These are phyloP conservation scores for Boleophthalmus pectinirostris DNA, from an alignment of 2,113 vertebrate genomes.

Conservation along the genomic window DNA sequence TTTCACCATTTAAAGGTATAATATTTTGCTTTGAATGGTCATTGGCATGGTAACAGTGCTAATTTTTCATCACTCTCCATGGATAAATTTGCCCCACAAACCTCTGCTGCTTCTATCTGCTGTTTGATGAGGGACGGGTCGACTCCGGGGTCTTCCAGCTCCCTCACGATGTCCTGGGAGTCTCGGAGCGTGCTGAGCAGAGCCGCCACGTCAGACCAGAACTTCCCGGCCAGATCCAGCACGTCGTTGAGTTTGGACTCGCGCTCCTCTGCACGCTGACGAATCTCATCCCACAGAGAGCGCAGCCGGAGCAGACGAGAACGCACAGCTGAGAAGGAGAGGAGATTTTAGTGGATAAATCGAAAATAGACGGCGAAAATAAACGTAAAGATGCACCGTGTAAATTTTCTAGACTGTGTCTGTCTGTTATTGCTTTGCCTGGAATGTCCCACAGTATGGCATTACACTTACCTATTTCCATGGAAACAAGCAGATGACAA, in stretches of 20 bases:
- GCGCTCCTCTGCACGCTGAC: conserved; percentile 88
- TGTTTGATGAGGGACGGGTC: conserved; percentile 99
- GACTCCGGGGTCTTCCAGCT: conserved; percentile 97
- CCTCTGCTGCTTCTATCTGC: conserved; percentile 96
- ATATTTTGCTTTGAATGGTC: no score
- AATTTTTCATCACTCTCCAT: no score
- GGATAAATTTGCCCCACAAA: conserved; percentile 39
- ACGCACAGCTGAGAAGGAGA: conserved; percentile 82
- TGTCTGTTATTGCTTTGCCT: no score
- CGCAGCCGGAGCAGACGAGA: conserved; percentile 91
- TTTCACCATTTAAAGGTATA: no score
- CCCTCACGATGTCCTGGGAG: conserved; percentile 93
- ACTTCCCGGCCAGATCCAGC: conserved; percentile 93
- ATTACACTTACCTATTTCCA: no score
- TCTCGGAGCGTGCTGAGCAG: conserved; percentile 93
- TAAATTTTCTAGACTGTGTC: no score
- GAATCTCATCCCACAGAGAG: conserved; percentile 98
- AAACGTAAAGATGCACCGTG: not conserved
- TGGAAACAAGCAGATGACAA: no score
- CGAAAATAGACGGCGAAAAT: not conserved
- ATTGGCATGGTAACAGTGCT: no score
- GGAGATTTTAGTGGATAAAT: not conserved
- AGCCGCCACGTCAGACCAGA: conserved; percentile 96
- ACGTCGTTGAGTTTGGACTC: conserved; percentile 96
- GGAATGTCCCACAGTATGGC: no score